These are phyloP conservation scores for Odontophorus gujanensis DNA, from an alignment of 2,113 vertebrate species.

Conservation along the genomic window DNA sequence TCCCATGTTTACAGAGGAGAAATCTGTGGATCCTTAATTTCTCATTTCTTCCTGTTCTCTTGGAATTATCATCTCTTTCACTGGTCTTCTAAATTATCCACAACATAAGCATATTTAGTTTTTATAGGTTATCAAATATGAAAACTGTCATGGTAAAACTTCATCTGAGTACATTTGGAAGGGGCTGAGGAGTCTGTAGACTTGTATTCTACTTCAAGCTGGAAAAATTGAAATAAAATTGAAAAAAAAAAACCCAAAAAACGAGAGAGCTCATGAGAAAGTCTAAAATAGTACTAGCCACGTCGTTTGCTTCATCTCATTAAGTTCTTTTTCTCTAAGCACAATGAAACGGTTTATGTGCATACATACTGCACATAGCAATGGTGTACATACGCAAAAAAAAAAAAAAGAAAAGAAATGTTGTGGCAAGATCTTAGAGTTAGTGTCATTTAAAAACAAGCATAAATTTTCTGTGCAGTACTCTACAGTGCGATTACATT, in stretches of 20 bases:
- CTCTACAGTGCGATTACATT: neutral
- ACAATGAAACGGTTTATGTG: neutral
- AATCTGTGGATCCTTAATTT: neutral
- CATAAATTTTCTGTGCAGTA: neutral
- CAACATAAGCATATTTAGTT: neutral
- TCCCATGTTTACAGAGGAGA: neutral
- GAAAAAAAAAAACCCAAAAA: no score
- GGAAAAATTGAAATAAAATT: neutral
- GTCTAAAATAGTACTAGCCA: neutral
- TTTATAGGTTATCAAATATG: neutral
- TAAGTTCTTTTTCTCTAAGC: neutral
- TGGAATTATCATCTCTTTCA: neutral
- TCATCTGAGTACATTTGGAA: neutral
- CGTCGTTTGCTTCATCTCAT: neutral
- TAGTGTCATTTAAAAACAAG: neutral
- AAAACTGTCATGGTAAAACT: neutral
- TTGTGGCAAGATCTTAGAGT: neutral
- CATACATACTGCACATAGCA: accelerated
- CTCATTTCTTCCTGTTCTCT: neutral
- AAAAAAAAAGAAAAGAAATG: neutral
- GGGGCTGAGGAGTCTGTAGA: neutral
- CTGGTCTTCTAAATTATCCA: neutral
- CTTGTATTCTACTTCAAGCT: neutral
- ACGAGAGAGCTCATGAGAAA: neutral
- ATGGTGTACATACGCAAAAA: accelerated